phyloP scores from a whole-genome alignment of 1,140 invertebrate species.

The Anastatus disparis region DNA sequence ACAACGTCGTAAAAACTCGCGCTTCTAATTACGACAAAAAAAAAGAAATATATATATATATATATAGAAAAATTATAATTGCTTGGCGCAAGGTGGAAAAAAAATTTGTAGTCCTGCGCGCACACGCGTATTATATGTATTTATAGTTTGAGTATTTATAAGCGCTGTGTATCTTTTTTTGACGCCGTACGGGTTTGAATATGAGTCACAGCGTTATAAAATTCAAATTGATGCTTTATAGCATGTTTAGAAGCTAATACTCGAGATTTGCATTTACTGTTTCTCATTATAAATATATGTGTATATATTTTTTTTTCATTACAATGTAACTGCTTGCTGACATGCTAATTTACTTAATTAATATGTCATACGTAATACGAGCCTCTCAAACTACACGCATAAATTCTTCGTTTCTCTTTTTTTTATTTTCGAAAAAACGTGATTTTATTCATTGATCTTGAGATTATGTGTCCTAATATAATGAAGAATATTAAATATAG shows the following conservation, averaged over 20 bases:
- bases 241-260: conserved; percentile 21
- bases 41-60: conserved; percentile 13
- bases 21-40: background rate
- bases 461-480: too few species aligned
- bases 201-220: conserved; percentile 13
- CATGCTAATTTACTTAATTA: conserved; percentile 18
- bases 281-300: background rate
- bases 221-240: conserved; percentile 22
- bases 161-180: too few species aligned
- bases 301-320: too few species aligned
- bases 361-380: background rate
- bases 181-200: background rate
- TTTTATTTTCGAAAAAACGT: background rate
- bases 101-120: background rate
- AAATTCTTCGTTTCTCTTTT: too few species aligned
- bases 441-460: too few species aligned
- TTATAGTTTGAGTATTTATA: too few species aligned
- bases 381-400: too few species aligned
- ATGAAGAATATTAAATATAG: too few species aligned
- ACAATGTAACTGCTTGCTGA: background rate
- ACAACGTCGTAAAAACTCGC: conserved; percentile 1
- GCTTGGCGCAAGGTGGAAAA: background rate
- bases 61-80: background rate
- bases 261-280: background rate
- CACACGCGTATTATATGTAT: too few species aligned